A percentile compares a stretch with the other conserved stretches of the same genome.
phyloP scores from a whole-genome alignment of 2,797 vertebrate species.

The Emydoidea blandingii region DNA sequence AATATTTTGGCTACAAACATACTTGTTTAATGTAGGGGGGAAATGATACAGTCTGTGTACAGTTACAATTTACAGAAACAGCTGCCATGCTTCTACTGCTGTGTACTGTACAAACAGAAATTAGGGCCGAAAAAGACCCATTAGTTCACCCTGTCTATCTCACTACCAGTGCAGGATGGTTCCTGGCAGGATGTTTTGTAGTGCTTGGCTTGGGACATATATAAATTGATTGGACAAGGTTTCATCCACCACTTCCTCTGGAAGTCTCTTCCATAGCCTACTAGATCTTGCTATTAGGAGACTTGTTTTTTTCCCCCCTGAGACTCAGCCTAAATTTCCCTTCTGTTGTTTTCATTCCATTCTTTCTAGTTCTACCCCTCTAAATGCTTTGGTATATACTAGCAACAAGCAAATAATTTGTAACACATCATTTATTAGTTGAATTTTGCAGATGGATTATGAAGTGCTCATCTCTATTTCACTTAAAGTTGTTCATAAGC shows the following conservation, averaged over 20 bases:
- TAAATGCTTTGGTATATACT: neutral
- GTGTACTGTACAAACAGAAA: neutral
- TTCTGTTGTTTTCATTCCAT: neutral
- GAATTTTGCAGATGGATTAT: neutral
- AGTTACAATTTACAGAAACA: neutral
- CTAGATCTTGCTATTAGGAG: neutral
- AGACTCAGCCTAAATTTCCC: neutral
- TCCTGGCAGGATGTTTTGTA: neutral
- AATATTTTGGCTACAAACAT: constrained; percentile 62
- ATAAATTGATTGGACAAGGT: neutral
- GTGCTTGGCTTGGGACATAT: neutral
- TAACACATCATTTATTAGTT: neutral
- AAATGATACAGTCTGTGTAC: neutral
- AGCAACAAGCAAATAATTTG: neutral
- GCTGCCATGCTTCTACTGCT: neutral
- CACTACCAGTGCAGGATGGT: neutral
- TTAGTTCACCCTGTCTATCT: neutral
- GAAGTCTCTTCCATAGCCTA: neutral
- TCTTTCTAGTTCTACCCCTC: neutral
- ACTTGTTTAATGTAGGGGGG: constrained; percentile 28
- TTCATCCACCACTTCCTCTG: neutral
- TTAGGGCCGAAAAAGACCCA: neutral
- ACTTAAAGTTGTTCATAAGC: neutral
- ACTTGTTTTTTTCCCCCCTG: neutral
- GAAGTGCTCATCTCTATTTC: neutral